These are phyloP conservation scores for Harmothoe impar DNA, from an alignment of 2,888 invertebrate genomes.

Conservation along the genomic window DNA sequence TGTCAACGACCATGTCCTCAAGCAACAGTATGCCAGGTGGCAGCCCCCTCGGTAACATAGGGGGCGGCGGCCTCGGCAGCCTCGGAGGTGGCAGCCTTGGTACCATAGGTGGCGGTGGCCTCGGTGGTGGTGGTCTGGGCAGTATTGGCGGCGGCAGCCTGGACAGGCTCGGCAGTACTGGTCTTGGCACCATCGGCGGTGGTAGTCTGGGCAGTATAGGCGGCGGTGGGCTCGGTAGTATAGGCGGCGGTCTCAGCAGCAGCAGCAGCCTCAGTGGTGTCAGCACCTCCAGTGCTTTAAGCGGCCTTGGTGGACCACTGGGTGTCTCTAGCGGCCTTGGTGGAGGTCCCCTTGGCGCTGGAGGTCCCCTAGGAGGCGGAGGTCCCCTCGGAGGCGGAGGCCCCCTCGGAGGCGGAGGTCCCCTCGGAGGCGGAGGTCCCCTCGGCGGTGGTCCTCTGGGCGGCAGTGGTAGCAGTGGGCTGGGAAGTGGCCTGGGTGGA, in stretches of 20 bases:
- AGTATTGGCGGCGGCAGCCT: not conserved
- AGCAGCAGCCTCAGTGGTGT: not conserved
- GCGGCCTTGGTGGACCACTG: not conserved
- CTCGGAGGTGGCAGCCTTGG: conserved; percentile 14
- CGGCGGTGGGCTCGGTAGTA: not conserved
- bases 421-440: conserved; percentile 25
- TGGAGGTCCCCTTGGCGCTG: not conserved
- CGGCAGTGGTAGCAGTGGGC: not conserved
- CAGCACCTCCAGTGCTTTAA: not conserved
- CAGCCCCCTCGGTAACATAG: conserved; percentile 23
- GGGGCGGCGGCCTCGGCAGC: not conserved
- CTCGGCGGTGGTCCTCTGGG: not conserved
- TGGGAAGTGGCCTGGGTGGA: not conserved
- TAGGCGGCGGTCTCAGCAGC: conserved; percentile 35
- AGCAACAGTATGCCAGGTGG: conserved; percentile 17
- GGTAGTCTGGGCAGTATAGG: conserved; percentile 16
- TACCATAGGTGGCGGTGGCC: conserved; percentile 4
- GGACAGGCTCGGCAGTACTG: not conserved
- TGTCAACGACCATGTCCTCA: conserved; percentile 70
- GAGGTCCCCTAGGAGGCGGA: not conserved
- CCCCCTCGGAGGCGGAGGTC: not conserved
- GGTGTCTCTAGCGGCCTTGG: not conserved
- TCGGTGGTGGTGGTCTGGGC: not conserved
- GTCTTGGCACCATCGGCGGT: not conserved
- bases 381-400: not conserved